Conservation (phyloP, 1,140 invertebrate species). For the Popillia japonica region DNA sequence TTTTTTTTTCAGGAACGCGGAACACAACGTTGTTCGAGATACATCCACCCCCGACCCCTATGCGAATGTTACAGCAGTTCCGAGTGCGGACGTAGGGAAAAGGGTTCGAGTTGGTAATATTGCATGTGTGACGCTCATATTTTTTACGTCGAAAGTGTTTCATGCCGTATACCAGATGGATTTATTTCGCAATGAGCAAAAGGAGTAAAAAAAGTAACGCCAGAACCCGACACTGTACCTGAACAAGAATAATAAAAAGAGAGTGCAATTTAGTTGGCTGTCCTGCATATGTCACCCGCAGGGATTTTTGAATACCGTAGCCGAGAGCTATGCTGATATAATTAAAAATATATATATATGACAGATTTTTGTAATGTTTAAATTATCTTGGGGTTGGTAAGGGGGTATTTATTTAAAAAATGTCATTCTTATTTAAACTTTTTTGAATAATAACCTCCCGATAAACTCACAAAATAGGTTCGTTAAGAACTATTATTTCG, state of each 20-base stretch:
- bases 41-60: neutral
- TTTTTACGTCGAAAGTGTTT: slow-evolving; percentile 33
- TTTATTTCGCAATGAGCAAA: slow-evolving; percentile 29
- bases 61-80: neutral
- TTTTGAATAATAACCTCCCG: too few relatives aligned
- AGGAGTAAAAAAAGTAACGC: slow-evolving; percentile 14
- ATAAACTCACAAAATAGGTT: too few relatives aligned
- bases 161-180: slow-evolving; percentile 22
- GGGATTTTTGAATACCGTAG: slow-evolving; percentile 17
- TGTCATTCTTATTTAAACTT: too few relatives aligned
- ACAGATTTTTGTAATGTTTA: neutral
- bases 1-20: slow-evolving; percentile 23
- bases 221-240: neutral
- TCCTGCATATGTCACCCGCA: slow-evolving; percentile 22
- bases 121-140: slow-evolving; percentile 31
- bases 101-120: slow-evolving; percentile 33
- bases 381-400: neutral
- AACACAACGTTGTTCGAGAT: slow-evolving; percentile 24
- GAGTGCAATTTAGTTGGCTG: slow-evolving; percentile 30
- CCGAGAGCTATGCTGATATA: neutral
- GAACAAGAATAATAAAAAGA: slow-evolving; percentile 26
- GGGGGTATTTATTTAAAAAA: neutral
- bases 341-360: neutral
- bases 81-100: slow-evolving; percentile 10
- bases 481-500: too few relatives aligned